Conservation (phyloP, 2,888 invertebrate species). For the Syrista parreyssii region DNA sequence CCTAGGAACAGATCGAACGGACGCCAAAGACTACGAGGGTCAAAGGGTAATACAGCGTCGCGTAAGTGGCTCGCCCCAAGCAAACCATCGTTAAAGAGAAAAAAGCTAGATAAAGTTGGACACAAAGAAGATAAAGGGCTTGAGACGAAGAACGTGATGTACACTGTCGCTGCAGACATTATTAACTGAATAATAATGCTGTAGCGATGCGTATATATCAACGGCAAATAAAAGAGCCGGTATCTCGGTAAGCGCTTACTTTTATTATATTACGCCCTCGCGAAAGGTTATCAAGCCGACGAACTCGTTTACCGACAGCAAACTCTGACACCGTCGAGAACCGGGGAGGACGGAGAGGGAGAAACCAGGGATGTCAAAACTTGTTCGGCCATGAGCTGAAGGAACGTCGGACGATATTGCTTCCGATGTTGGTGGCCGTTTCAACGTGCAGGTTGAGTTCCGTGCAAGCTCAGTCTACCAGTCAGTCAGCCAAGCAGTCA, state of each 20-base stretch:
- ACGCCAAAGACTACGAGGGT: not conserved
- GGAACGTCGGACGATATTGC: not conserved
- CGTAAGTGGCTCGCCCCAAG: not conserved
- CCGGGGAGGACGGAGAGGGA: not conserved
- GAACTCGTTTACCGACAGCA: conserved; percentile 31
- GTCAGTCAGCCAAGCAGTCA: not conserved
- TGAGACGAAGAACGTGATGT: not conserved
- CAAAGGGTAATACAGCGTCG: not conserved
- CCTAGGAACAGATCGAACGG: not conserved
- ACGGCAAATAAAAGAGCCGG: not conserved
- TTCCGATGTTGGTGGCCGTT: not conserved
- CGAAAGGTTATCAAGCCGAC: conserved; percentile 35
- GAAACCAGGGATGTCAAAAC: not conserved
- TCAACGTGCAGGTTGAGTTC: not conserved
- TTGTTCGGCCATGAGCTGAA: not conserved
- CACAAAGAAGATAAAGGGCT: not conserved
- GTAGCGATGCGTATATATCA: not conserved
- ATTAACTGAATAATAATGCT: not conserved
- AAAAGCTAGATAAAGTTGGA: not conserved
- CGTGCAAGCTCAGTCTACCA: not conserved
- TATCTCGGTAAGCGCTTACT: not conserved
- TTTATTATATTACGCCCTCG: conserved; percentile 9
- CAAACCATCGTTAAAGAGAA: not conserved
- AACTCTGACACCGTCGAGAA: conserved; percentile 22
- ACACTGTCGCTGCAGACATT: not conserved